Percentiles rank a stretch among this genome's conserved stretches.
phyloP scores from a whole-genome alignment of 1,140 invertebrate species.

The Drosophila nebulosa region DNA sequence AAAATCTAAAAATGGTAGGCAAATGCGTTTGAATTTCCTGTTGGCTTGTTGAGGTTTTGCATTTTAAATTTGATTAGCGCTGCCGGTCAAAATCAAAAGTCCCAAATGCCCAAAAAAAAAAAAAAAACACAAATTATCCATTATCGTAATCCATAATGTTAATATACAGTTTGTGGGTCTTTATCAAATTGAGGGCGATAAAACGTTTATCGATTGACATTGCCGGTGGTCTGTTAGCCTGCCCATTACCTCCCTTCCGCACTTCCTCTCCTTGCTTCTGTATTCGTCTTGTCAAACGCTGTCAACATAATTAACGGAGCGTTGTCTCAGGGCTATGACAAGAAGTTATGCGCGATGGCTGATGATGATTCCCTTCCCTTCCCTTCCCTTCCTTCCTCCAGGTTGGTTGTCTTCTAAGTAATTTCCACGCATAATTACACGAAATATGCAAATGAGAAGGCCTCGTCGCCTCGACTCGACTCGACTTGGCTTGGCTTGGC shows the following conservation, averaged over 20 bases:
- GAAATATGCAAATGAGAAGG: constrained; percentile 72
- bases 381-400: constrained; percentile 9
- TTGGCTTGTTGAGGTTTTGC: constrained; percentile 47
- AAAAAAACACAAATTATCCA: constrained; percentile 66
- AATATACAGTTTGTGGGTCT: constrained; percentile 39
- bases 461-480: too few species aligned
- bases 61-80: constrained; percentile 60
- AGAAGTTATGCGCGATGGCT: constrained; percentile 54
- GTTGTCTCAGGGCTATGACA: constrained; percentile 59
- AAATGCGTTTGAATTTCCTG: constrained; percentile 47
- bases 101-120: not conserved
- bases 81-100: constrained; percentile 52
- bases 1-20: constrained; percentile 5
- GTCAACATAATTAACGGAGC: constrained; percentile 76
- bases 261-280: too few species aligned
- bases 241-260: not conserved
- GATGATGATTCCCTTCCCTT: constrained; percentile 22
- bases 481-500: constrained; percentile 17
- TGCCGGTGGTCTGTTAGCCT: constrained; percentile 59
- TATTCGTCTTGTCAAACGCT: constrained; percentile 35
- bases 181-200: constrained; percentile 65
- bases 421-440: constrained; percentile 75
- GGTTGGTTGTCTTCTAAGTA: constrained; percentile 9
- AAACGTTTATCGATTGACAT: constrained; percentile 67
- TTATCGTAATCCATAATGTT: constrained; percentile 48